phyloP scores from a whole-genome alignment of 2,113 vertebrate species.

The Leptosomus discolor region DNA sequence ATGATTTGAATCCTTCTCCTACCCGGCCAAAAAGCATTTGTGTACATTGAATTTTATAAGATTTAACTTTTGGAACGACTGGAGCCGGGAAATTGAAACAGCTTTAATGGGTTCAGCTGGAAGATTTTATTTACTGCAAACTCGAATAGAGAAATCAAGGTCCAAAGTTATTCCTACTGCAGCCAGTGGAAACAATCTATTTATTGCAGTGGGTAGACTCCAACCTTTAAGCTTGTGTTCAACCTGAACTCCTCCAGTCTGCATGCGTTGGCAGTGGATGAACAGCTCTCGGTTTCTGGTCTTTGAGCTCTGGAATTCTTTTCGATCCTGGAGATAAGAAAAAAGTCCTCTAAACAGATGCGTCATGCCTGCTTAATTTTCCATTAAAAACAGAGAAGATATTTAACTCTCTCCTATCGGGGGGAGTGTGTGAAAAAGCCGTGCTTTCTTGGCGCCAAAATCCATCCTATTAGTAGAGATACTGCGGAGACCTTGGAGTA shows the following conservation, averaged over 20 bases:
- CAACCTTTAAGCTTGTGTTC: not conserved
- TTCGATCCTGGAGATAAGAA: conserved; percentile 57
- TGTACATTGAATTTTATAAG: not conserved
- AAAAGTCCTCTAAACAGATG: conserved; percentile 51
- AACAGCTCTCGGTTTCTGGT: conserved; percentile 27
- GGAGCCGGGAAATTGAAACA: not conserved
- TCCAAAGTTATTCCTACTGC: not conserved
- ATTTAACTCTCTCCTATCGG: conserved; percentile 49
- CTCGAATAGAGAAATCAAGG: not conserved
- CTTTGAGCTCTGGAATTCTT: conserved; percentile 45
- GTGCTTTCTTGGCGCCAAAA: not conserved
- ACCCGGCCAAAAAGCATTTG: not conserved
- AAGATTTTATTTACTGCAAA: conserved; percentile 25
- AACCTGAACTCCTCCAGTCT: conserved; percentile 31
- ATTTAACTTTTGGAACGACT: not conserved
- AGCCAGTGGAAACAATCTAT: not conserved
- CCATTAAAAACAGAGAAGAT: not conserved
- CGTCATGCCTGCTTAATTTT: conserved; percentile 55
- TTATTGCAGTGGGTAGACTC: not conserved
- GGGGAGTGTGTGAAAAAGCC: not conserved
- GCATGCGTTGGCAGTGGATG: not conserved
- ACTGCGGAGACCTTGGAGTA: not conserved
- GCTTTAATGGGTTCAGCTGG: not conserved
- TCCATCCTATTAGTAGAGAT: not conserved
- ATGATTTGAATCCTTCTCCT: not conserved